Evolutionary conservation across 2,888 invertebrate genomes (phyloP), one percentile per base, ranked within the genome.

Genomic region (Digitonthophagus gazella): DNA sequence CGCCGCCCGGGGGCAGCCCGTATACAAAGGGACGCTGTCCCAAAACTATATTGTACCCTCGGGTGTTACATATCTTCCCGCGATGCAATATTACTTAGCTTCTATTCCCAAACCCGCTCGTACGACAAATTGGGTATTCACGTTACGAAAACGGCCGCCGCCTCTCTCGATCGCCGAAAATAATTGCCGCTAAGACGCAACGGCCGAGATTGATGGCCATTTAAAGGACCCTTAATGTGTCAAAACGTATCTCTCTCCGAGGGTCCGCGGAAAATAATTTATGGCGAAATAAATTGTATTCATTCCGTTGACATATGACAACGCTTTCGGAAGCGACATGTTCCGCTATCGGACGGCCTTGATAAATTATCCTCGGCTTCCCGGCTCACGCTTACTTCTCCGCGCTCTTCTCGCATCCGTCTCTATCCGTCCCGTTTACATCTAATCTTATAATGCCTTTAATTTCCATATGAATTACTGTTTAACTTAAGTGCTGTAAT

Each of bases 1-100:
- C 81, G 77, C 73, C 72, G 76, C 80, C 79, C 78, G 78, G 74
- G 76, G 76, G 75, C 72, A 64, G 66, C 58, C 67, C 63, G 69
- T 71, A 66, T 69, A 65, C 70, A 74, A 74, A 69, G 71, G 73
- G 79, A 80, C 81, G 79, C 79, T 78, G 80, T 81, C 80, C 71
- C 79, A 78, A 77, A 77, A 74, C 74, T 73, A 76, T 79, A 83
- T 79, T 72, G 78, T 78, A 74, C 76, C 72, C 75, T 64, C 58
- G 76, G 74, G 77, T 18, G 61, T 61, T 61, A 61, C 61, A 61
- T 20, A 61, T 61, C 61, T 61, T 20, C 61, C 20, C 61, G 61
- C 19, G 61, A 61, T 61, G 61, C 80, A 78, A 78, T 78, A 78
- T 80, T 80, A 79, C 80, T 58, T 67, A 61, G 20, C 61, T 18